These are phyloP conservation scores for Drosophila meridionalis DNA, from an alignment of 2,888 invertebrate species.

Conservation along the genomic window DNA sequence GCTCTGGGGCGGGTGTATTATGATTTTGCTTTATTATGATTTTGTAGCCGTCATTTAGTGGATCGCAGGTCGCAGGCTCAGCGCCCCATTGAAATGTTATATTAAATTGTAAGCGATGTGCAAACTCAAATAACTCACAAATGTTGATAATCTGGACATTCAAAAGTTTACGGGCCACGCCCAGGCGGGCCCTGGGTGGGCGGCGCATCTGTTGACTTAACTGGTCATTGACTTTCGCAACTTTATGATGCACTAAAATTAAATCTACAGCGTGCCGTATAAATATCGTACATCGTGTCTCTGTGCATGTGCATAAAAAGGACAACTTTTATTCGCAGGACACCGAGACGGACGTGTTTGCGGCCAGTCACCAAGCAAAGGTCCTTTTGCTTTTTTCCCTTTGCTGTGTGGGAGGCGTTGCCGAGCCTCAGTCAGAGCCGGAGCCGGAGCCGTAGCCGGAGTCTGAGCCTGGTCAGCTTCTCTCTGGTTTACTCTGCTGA, in stretches of 20 bases:
- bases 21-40: conserved; percentile 26
- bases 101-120: conserved; percentile 62
- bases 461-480: conserved; percentile 50
- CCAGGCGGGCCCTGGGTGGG: background rate
- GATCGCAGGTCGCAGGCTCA: conserved; percentile 33
- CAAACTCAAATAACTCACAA: conserved; percentile 65
- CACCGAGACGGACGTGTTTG: conserved; percentile 2
- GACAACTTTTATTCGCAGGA: conserved; percentile 64
- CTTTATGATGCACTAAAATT: conserved; percentile 77
- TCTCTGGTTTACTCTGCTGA: conserved; percentile 62
- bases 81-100: conserved; percentile 58
- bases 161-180: conserved; percentile 15
- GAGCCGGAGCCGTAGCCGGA: background rate
- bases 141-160: conserved; percentile 37
- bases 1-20: conserved; percentile 22
- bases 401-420: background rate
- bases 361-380: conserved; percentile 1
- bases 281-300: conserved; percentile 36
- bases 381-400: conserved; percentile 17
- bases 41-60: conserved; percentile 19
- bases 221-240: conserved; percentile 78
- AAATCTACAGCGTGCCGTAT: conserved; percentile 58
- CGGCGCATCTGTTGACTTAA: conserved; percentile 69
- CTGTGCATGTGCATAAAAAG: conserved; percentile 42
- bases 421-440: background rate